phyloP scores from a whole-genome alignment of 1,140 invertebrate species.

The Aphidius ervi region DNA sequence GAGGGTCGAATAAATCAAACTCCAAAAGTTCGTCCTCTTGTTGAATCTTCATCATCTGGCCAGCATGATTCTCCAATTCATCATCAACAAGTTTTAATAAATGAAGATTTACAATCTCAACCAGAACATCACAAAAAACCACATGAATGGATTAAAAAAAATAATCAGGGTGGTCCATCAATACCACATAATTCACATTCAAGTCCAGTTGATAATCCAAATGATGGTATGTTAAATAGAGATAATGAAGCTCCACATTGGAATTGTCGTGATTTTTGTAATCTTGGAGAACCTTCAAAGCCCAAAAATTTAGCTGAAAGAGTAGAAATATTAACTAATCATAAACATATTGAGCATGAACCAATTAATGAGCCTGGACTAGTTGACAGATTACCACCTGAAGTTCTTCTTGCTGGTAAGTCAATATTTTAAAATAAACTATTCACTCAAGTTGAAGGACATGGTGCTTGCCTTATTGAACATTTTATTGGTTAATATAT shows the following conservation, averaged over 20 bases:
- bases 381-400: slow-evolving; percentile 62
- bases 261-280: slow-evolving; percentile 25
- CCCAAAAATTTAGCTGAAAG: slow-evolving; percentile 45
- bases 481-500: too few relatives aligned
- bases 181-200: background rate
- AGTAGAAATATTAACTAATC: slow-evolving; percentile 49
- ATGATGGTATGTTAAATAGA: background rate
- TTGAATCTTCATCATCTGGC: background rate
- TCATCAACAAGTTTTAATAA: background rate
- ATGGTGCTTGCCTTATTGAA: too few relatives aligned
- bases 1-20: slow-evolving; percentile 43
- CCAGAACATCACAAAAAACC: background rate
- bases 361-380: slow-evolving; percentile 45
- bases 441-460: too few relatives aligned
- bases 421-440: too few relatives aligned
- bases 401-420: slow-evolving; percentile 68
- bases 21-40: slow-evolving; percentile 29
- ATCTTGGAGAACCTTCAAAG: slow-evolving; percentile 34
- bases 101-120: background rate
- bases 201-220: background rate
- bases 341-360: slow-evolving; percentile 46
- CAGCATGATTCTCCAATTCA: background rate
- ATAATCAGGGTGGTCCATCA: background rate
- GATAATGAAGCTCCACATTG: slow-evolving; percentile 17
- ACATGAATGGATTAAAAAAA: too few relatives aligned